Evolutionary conservation across 2,113 vertebrate species (phyloP), one percentile per base, ranked within the genome.

Genomic region (Heterotis niloticus): DNA sequence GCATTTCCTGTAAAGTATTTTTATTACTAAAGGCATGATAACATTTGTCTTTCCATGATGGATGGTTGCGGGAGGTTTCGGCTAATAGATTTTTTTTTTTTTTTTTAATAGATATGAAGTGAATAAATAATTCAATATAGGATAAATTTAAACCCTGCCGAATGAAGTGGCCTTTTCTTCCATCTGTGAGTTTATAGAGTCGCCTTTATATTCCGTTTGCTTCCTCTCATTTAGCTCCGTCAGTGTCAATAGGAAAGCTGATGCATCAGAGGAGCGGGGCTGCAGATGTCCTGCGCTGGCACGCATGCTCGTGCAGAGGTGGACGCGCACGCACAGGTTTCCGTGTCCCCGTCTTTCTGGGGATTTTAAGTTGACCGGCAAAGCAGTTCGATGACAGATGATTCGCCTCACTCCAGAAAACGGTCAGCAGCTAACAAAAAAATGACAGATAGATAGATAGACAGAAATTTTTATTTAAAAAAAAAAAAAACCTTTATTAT

Each of bases 61-160:
- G 67, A 78, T 78, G 67, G 24, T 26, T 9, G 29, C n/a, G 18
- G 57, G 56, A 51, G 28, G 29, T 44, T 71, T 70, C 56, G 62
- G 56, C 12, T 69, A 78, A 78, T 78, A 59, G 29, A 78, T 59
- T 68, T 57, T 54, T 52, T 16, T 60, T 70, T 70, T 78, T 23
- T 68, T 71, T 54, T 52, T 16, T 60, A 78, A 78, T 78, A 29
- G 56, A 71, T 78, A 70, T 70, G 44, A 71, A 78, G 56, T 71
- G 74, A 18, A 64, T 75, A 75, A 44, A 29, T 64, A 75, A 75
- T 18, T 29, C 28, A 44, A 64, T 60, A 64, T 10, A 11, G 74
- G 59, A 64, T 62, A 44, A 26, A 34, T 75, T 28, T 64, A 59
- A 75, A 66, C 64, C 23, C 11, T 20, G 17, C 23, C 62, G 74